Evolutionary conservation across 64 coral and sea anemone genomes (phyloP).

Genomic region (Montipora foliosa): DNA sequence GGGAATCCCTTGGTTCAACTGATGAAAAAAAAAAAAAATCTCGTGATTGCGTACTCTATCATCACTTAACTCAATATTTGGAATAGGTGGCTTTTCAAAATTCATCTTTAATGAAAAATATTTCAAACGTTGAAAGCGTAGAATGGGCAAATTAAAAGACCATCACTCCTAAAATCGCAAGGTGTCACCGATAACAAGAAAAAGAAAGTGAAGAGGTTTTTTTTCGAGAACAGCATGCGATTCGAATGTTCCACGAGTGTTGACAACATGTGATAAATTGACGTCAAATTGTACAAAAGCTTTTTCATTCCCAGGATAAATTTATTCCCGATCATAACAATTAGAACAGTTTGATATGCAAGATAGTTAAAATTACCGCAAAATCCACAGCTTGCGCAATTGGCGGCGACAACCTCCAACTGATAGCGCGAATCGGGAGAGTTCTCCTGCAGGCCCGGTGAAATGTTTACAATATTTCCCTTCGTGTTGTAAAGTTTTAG

Average conservation of each 20-base stretch:
- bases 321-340: slow-evolving; percentile 13
- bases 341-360: background rate
- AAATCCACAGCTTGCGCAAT: slow-evolving; percentile 86
- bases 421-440: slow-evolving; percentile 80
- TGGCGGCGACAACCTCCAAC: slow-evolving; percentile 88
- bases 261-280: background rate
- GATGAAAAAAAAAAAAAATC: too few relatives aligned
- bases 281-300: background rate
- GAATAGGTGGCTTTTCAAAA: too few relatives aligned
- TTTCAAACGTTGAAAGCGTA: background rate
- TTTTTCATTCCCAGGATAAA: background rate
- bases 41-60: too few relatives aligned
- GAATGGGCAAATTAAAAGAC: background rate
- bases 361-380: slow-evolving; percentile 59
- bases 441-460: slow-evolving; percentile 75
- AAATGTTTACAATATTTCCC: slow-evolving; percentile 95
- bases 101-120: background rate
- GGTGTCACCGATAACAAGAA: background rate
- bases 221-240: background rate
- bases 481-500: slow-evolving; percentile 94
- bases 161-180: background rate
- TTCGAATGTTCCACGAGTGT: background rate
- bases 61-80: too few relatives aligned
- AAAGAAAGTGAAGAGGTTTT: background rate
- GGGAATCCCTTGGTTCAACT: too few relatives aligned